Base-by-base conservation (phyloP, 2,113 vertebrate species). In the Grantiella picta region DNA sequence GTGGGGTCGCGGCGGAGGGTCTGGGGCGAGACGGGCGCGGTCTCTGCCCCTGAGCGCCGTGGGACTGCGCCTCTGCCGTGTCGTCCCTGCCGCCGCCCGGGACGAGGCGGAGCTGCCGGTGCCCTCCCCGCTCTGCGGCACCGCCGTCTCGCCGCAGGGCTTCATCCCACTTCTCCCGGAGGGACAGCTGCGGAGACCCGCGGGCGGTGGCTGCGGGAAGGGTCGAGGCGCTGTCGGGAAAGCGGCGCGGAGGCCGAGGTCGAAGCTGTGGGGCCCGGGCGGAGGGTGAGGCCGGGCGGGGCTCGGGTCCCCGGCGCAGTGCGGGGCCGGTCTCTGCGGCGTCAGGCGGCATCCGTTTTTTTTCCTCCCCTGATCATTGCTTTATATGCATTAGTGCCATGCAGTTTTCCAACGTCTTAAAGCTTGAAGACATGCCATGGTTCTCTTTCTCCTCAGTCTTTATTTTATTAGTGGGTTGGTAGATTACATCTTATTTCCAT, bases 291-390 rank as follows among this genome's bases (percentile, higher is more conserved):
- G n/a, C 44, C 12, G 84, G 72, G 77, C 33, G 86, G 52, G 59
- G 68, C 60, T 33, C 52, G 15, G 10, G 23, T 12, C 52, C 20
- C 28, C 60, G 60, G 77, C 69, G 77, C 69, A 66, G 7, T 89
- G 86, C 86, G 86, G 68, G 36, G 9, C 44, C 19, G 36, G 2
- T 16, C 24, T 10, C 11, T 35, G 91, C 54, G 1, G 65, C 16
- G 61, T 7, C 52, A 15, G 1, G 17, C 8, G 56, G 5, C 36
- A 11, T 4, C 13, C 2, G 1, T 2, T 20, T 20, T 10, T 11
- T 35, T 19, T 20, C 1, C 20, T n/a, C 6, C 20, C 19, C 20
- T 1, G 8, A 7, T 71, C 31, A 1, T 10, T 36, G 22, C 6
- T 35, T 23, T 14, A 2, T 38, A 15, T 6, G 42, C 22, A 0